phyloP scores from a whole-genome alignment of 1,140 invertebrate genomes.

The Chionoecetes opilio region DNA sequence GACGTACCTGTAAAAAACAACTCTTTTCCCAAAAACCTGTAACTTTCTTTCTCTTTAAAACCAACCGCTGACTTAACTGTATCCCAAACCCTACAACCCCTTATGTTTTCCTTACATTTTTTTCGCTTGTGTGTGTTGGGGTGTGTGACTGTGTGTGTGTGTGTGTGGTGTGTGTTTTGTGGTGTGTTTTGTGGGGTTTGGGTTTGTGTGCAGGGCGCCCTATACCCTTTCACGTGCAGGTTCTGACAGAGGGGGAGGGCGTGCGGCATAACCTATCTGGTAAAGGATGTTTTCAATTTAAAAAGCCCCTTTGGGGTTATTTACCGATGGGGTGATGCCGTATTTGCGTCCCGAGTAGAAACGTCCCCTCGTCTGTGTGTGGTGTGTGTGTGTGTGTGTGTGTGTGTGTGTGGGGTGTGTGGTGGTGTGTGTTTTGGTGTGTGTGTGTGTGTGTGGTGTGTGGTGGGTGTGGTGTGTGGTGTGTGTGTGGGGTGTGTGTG shows the following conservation, averaged over 20 bases:
- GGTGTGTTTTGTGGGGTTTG: too few relatives aligned
- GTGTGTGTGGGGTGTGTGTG: not conserved
- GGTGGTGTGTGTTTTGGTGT: too few relatives aligned
- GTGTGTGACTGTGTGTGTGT: slow-evolving; percentile 40
- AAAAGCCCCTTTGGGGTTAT: not conserved
- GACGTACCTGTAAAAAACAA: too few relatives aligned
- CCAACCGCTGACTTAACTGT: too few relatives aligned
- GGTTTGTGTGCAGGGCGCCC: too few relatives aligned
- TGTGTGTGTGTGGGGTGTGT: slow-evolving; percentile 24
- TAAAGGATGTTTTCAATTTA: not conserved
- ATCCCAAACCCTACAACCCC: too few relatives aligned
- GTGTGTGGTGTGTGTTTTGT: not conserved
- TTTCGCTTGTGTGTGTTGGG: not conserved
- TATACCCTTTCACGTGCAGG: too few relatives aligned
- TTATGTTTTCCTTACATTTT: too few relatives aligned
- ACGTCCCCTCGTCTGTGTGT: not conserved
- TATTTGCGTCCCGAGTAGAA: not conserved
- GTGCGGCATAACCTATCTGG: not conserved
- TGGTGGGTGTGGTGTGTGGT: too few relatives aligned
- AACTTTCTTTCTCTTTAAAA: too few relatives aligned
- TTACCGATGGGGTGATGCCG: not conserved
- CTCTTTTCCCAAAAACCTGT: too few relatives aligned
- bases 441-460: too few relatives aligned
- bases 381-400: slow-evolving; percentile 25
- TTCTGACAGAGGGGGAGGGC: not conserved